Evolutionary conservation across 2,888 invertebrate genomes (phyloP), one percentile per base, ranked within the genome.

Genomic region (Cephus pygmeus): DNA sequence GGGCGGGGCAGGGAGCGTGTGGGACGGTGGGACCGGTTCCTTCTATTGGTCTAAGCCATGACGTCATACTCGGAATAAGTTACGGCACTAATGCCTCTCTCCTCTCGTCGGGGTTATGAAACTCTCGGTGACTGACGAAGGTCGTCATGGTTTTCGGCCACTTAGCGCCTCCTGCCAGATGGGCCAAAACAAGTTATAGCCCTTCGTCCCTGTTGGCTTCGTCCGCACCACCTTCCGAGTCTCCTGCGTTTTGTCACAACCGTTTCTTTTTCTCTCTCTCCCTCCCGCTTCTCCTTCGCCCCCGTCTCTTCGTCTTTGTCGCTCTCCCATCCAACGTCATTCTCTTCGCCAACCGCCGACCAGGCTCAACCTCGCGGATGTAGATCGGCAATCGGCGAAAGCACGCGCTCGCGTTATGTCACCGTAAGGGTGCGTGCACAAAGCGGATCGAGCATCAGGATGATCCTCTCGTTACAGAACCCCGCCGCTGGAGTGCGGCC

Each of bases 401-500:
- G 9, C 56, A 56, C 56, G 23, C 23, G 2, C 56, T 23, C 56
- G 56, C 56, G 23, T 23, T 56, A 23, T 56, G 9, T 9, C 56
- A 11, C 56, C 56, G 2, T 56, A 56, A 56, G 56, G 56, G 56
- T 56, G 56, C 56, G 56, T 56, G 1, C 23, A 23, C 56, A 56
- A 56, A 56, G 23, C 56, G 9, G 56, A 56, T 23, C 2, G 9
- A 56, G 23, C 56, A 56, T 80, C 56, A 1, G 56, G 23, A 56
- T 56, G 56, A 56, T 56, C 56, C 56, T 56, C 56, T 84, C 75
- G 79, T 92, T 92, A 11, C 92, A 98, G 98, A 98, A 94, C 98
- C 98, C 82, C 94, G 95, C 89, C 94, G 95, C 87, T 98, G 98
- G 98, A 96, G 95, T 85, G 93, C 94, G 30, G 94, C 95, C 80